A percentile compares a stretch with the other conserved stretches of the same genome.
Conservation (phyloP, 2,113 vertebrate genomes). For the Gasterosteus aculeatus region DNA sequence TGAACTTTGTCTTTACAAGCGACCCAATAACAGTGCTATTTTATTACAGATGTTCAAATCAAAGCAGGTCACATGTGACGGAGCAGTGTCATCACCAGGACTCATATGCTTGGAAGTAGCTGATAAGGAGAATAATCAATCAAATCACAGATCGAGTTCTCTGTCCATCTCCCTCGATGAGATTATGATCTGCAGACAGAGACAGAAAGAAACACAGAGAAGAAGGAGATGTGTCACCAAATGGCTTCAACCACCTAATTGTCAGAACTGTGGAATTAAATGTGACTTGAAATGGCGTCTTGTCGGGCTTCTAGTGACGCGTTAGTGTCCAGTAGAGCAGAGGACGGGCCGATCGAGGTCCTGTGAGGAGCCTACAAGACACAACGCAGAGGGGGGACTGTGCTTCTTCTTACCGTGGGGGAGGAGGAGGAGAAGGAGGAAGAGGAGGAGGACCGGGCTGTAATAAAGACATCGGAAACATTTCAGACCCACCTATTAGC, state of each 20-base stretch:
- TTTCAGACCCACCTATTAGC: neutral
- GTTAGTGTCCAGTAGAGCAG: no score
- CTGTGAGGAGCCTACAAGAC: no score
- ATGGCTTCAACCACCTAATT: neutral
- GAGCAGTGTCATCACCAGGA: no score
- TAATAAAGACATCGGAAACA: neutral
- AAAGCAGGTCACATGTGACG: no score
- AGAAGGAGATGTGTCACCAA: neutral
- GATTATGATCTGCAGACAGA: neutral
- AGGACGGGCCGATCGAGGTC: no score
- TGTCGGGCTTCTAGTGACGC: no score
- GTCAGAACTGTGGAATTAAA: neutral
- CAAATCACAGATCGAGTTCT: neutral
- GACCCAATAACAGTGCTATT: neutral
- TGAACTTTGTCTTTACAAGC: neutral
- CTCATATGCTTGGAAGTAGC: no score
- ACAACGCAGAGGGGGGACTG: no score
- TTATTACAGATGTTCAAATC: neutral
- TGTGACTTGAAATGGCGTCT: neutral
- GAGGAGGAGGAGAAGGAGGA: neutral
- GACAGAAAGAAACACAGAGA: neutral
- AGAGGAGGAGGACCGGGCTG: no score
- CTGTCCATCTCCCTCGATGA: no score
- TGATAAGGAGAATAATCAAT: neutral
- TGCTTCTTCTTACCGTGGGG: neutral